Evolutionary conservation across 2,113 vertebrate genomes (phyloP).

Genomic region (Rhineura floridana): DNA sequence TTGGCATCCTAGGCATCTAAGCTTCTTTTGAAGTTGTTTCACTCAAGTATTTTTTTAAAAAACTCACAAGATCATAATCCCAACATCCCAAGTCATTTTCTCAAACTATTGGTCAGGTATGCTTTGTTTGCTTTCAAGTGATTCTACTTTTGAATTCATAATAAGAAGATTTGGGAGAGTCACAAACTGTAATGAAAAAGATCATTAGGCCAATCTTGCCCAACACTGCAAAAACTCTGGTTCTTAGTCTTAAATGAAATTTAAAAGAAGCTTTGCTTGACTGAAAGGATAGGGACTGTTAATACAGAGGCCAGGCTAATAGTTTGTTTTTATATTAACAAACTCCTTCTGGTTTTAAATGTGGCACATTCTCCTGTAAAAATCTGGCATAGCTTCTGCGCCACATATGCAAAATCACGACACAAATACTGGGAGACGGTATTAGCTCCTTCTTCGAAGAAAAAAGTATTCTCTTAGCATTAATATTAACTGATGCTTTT

Average conservation of each 20-base stretch:
- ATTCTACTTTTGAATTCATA: not conserved
- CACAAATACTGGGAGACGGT: not conserved
- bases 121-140: not conserved
- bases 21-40: not conserved
- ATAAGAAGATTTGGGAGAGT: not conserved
- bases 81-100: constrained; percentile 10
- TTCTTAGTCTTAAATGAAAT: not conserved
- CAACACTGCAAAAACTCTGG: not conserved
- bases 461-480: not conserved
- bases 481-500: not conserved
- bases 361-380: not conserved
- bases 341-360: constrained; percentile 30
- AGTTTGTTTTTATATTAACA: not conserved
- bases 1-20: constrained; percentile 21
- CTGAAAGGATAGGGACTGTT: not conserved
- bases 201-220: not conserved
- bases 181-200: not conserved
- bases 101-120: not conserved
- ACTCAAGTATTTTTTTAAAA: not conserved
- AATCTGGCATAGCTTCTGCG: not conserved
- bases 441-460: not conserved
- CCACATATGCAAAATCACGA: not conserved
- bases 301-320: not conserved
- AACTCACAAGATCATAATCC: not conserved
- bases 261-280: not conserved